A percentile compares a stretch with the other conserved stretches of the same genome.
phyloP scores from a whole-genome alignment of 1,140 invertebrate species.

The Platyscapa corneri region DNA sequence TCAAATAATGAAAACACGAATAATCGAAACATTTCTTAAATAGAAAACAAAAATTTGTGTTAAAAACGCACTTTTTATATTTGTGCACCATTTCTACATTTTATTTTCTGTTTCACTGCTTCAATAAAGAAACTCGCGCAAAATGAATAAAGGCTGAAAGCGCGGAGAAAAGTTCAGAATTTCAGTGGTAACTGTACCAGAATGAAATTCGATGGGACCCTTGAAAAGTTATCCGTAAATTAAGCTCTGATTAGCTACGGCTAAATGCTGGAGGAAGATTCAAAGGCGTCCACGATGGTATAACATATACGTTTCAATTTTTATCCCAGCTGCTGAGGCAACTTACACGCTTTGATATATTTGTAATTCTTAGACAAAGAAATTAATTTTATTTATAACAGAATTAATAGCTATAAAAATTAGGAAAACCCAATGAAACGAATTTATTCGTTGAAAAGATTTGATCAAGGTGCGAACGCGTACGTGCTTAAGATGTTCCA shows the following conservation, averaged over 20 bases:
- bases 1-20: too few species aligned
- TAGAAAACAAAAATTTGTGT: too few species aligned
- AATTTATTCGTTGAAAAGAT: neutral
- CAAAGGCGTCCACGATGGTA: slow-evolving; percentile 18
- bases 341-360: slow-evolving; percentile 8
- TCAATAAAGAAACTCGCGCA: neutral
- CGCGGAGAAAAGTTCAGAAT: neutral
- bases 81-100: too few species aligned
- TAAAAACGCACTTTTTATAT: too few species aligned
- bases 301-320: slow-evolving; percentile 35
- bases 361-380: neutral
- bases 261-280: slow-evolving; percentile 41
- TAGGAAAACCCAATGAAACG: neutral
- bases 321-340: neutral
- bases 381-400: slow-evolving; percentile 11
- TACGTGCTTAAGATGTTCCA: neutral
- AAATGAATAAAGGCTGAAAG: neutral
- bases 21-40: too few species aligned
- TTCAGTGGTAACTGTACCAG: neutral
- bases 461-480: neutral
- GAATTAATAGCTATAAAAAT: neutral
- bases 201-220: neutral
- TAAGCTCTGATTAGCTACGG: slow-evolving; percentile 44
- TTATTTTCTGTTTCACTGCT: neutral
- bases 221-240: slow-evolving; percentile 48